phyloP scores from a whole-genome alignment of 1,140 invertebrate genomes.

The Micrasema minimum region DNA sequence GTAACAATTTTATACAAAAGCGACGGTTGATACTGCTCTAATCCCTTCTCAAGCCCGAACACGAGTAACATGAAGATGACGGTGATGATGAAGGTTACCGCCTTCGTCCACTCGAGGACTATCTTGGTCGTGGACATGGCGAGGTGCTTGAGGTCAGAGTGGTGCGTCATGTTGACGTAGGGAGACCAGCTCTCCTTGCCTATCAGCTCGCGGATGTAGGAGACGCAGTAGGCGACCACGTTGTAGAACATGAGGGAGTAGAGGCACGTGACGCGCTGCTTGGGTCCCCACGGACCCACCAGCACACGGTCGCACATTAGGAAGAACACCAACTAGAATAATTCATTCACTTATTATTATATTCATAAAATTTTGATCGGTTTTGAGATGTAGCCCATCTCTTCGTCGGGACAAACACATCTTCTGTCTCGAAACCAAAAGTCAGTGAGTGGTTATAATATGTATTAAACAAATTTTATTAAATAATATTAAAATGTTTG shows the following conservation, averaged over 20 bases:
- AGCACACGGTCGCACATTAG: constrained; percentile 76
- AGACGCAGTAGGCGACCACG: constrained; percentile 79
- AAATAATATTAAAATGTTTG: too few relatives aligned
- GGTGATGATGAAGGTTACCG: constrained; percentile 82
- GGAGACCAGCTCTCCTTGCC: constrained; percentile 82
- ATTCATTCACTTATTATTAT: too few relatives aligned
- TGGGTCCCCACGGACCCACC: constrained; percentile 61
- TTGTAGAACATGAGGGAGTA: constrained; percentile 87
- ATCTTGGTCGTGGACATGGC: constrained; percentile 86
- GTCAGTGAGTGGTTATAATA: too few relatives aligned
- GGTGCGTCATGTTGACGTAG: constrained; percentile 77
- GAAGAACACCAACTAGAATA: constrained; percentile 74
- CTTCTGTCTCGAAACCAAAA: too few relatives aligned
- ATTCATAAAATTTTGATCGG: too few relatives aligned
- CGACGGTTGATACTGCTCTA: constrained; percentile 79
- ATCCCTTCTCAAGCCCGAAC: constrained; percentile 78
- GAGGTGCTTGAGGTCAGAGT: constrained; percentile 78
- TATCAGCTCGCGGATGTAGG: constrained; percentile 77
- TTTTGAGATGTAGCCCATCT: too few relatives aligned
- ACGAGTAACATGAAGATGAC: constrained; percentile 81
- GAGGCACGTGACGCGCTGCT: constrained; percentile 74
- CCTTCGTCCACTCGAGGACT: constrained; percentile 84
- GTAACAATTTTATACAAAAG: constrained; percentile 65
- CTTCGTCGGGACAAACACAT: too few relatives aligned
- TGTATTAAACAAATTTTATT: too few relatives aligned